These are phyloP conservation scores for Imbricaverruca yamaguchii DNA, from an alignment of 2,888 invertebrate species.

Conservation along the genomic window DNA sequence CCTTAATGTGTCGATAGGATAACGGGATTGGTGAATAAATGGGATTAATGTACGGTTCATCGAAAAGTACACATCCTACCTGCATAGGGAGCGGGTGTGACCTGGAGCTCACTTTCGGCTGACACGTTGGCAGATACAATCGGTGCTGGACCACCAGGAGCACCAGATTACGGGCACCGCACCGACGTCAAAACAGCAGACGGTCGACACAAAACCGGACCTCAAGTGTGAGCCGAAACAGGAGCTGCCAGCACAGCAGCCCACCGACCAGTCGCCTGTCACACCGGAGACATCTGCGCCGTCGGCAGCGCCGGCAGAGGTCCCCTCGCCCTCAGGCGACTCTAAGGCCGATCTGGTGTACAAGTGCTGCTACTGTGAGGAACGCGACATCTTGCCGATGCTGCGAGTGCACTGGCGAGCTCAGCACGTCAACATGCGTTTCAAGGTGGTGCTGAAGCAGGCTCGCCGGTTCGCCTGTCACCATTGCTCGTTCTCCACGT, in stretches of 20 bases:
- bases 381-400: background rate
- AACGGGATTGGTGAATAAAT: too few relatives aligned
- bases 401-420: background rate
- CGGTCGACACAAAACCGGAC: background rate
- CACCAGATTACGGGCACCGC: background rate
- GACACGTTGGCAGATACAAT: background rate
- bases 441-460: background rate
- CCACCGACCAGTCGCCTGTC: too few relatives aligned
- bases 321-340: background rate
- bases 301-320: background rate
- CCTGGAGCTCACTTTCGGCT: background rate
- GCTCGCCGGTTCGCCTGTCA: background rate
- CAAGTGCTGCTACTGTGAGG: slow-evolving; percentile 7
- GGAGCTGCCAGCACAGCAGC: too few relatives aligned
- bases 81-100: too few relatives aligned
- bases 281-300: background rate
- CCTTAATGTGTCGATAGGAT: too few relatives aligned
- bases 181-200: background rate
- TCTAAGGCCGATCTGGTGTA: background rate
- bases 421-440: background rate
- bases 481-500: background rate
- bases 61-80: too few relatives aligned
- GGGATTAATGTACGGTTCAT: too few relatives aligned
- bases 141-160: slow-evolving; percentile 1
- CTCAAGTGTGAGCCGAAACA: background rate